Base-by-base conservation (phyloP, 2,797 vertebrate species). In the Rhinogobio ventralis region DNA sequence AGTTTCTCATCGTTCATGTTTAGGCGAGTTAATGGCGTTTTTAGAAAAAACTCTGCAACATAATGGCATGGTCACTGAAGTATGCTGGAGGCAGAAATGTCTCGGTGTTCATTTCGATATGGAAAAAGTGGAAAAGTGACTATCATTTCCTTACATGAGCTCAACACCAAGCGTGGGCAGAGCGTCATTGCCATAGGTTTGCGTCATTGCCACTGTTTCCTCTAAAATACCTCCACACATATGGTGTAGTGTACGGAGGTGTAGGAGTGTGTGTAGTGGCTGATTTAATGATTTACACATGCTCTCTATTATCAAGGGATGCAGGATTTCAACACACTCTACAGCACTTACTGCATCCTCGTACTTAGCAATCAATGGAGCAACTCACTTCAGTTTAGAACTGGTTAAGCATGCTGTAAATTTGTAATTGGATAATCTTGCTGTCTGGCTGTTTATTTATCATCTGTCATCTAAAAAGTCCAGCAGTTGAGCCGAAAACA, bases 231-330 rank as follows among this genome's bases (percentile, higher is more conserved):
- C 81, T 78, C 76, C 7, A 46, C 71, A 75, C 83, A 83, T 79
- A 84, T 86, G 55, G 67, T 71, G 6, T 33, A 46, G 69, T 82
- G 71, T 69, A 69, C 72, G 7, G 73, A 64, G 28, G 62, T 64
- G 62, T 62, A 28, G 57, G 5, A 68, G 57, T 45, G 36, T 75
- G 23, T 85, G 81, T 57, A 80, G 80, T 75, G 36, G 72, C 36
- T 93, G 89, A 91, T 28, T 85, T 90, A 81, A 90, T 89, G 82
- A 85, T 81, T 79, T 81, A 89, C 93, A 92, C 91, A 89, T 92
- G 88, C 83, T 83, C 33, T 36, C 0, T 68, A 42, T 82, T 89
- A 91, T 90, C 83, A 89, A 83, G 79, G 72, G 82, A 89, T 89
- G 49, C 85, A 83, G 89, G 86, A 80, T 76, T 90, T 87, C 88